A percentile compares a stretch with the other conserved stretches of the same genome.
These are phyloP conservation scores for Microcaecilia unicolor DNA, from an alignment of 2,797 vertebrate genomes.

Conservation along the genomic window DNA sequence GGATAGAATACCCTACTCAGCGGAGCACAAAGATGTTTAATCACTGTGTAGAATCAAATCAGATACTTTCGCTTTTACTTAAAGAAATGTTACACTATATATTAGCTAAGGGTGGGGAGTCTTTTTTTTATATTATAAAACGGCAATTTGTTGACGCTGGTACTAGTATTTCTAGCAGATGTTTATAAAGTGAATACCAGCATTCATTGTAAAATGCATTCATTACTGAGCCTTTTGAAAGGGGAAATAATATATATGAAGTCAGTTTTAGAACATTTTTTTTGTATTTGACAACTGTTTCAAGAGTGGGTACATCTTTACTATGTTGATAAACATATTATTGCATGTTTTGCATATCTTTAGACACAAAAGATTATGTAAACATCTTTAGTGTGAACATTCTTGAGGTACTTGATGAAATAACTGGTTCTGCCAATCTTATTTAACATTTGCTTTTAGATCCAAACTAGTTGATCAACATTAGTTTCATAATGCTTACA, in stretches of 20 bases:
- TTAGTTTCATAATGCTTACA: accelerated
- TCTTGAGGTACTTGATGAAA: background rate
- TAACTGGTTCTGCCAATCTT: slow-evolving; percentile 10
- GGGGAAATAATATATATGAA: too few relatives aligned
- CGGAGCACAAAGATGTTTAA: slow-evolving; percentile 70
- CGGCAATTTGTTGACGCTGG: slow-evolving; percentile 46
- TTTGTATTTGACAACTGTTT: slow-evolving; percentile 29
- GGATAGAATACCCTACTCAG: slow-evolving; percentile 68
- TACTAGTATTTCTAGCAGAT: slow-evolving; percentile 9
- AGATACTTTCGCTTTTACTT: slow-evolving; percentile 45
- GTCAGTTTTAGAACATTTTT: slow-evolving; percentile 22
- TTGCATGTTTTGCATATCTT: slow-evolving; percentile 16
- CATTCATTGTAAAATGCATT: slow-evolving; percentile 33
- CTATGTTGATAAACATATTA: slow-evolving; percentile 25
- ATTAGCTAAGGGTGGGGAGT: slow-evolving; percentile 23
- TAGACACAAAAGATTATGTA: slow-evolving; percentile 4
- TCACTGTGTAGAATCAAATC: slow-evolving; percentile 55
- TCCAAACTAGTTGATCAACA: slow-evolving; percentile 19
- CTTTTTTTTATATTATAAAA: slow-evolving; percentile 16
- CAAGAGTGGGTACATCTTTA: slow-evolving; percentile 47
- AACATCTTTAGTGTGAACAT: slow-evolving; percentile 22
- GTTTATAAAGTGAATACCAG: slow-evolving; percentile 7
- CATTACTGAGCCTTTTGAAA: too few relatives aligned
- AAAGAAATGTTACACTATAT: slow-evolving; percentile 21
- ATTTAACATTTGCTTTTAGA: slow-evolving; percentile 4